Percentiles rank a stretch among this genome's conserved stretches.
Conservation (phyloP, 2,888 invertebrate genomes). For the Eupithecia dodoneata region DNA sequence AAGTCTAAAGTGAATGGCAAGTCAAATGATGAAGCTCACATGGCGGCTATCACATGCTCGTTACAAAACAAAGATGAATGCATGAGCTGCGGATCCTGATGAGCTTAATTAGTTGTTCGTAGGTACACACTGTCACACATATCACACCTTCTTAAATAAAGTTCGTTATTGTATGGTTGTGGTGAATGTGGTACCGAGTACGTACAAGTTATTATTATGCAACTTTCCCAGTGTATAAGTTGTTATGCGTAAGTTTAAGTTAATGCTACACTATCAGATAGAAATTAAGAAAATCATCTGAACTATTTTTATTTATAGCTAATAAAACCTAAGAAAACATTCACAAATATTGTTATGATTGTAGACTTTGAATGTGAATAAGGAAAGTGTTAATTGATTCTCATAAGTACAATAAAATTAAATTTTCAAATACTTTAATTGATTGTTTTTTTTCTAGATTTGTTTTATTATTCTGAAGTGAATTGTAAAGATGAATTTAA, state of each 20-base stretch:
- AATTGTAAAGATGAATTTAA: too few species aligned
- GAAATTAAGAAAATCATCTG: neutral
- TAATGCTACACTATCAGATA: neutral
- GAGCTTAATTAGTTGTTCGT: neutral
- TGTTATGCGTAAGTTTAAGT: neutral
- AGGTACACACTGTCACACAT: neutral
- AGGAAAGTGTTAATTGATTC: too few species aligned
- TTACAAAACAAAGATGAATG: slow-evolving; percentile 94
- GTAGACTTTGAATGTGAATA: neutral
- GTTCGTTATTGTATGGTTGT: neutral
- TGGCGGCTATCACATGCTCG: slow-evolving; percentile 93
- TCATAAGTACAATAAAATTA: too few species aligned
- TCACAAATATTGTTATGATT: neutral
- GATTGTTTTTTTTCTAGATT: too few species aligned
- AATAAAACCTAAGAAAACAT: neutral
- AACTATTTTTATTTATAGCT: neutral
- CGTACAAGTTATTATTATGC: neutral
- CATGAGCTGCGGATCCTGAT: slow-evolving; percentile 92
- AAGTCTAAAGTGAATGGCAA: slow-evolving; percentile 83
- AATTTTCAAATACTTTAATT: too few species aligned
- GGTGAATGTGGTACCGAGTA: neutral
- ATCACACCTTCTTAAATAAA: neutral
- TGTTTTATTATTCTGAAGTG: too few species aligned
- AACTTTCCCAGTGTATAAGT: neutral
- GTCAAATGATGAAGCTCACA: slow-evolving; percentile 77